Evolutionary conservation across 1,140 invertebrate species (phyloP), one percentile per base, ranked within the genome.

Genomic region (Dinothrombium tinctorium): DNA sequence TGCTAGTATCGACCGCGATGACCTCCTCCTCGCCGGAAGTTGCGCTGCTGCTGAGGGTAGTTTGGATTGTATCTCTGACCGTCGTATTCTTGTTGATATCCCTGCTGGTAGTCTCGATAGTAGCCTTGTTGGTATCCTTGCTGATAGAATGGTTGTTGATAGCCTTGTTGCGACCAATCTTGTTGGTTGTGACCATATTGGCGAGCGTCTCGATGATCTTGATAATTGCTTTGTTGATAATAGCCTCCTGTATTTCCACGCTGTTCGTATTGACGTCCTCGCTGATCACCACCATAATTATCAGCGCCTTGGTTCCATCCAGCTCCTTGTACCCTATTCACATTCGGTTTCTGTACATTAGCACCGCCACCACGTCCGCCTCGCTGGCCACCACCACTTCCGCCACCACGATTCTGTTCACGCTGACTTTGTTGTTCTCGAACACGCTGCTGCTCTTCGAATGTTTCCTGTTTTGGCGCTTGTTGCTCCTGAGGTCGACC

Each of bases 401-500:
- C 15, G 3, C 28, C 28, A 29, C 15, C 28, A 15, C 28, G 28
- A 29, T 15, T 29, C 2, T 29, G 11, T 29, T 29, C 15, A 3
- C 15, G 33, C 12, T 19, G 33, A 21, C n/a, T 36, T 5, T 20
- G 21, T 37, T 25, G 23, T 37, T 23, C 7, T 24, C 36, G 3
- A 7, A 19, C 22, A 37, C 26, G n/a, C 26, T 17, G 21, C 1
- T 37, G 21, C 23, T 15, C 14, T 38, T 14, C 2, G 14, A 25
- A 15, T 2, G 24, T 43, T 24, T 43, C 44, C 23, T 46, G 36
- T 4, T n/a, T 4, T 5, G 41, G 41, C 14, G 17, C 7, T 7
- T 17, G n/a, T 12, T 43, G 36, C 25, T 46, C 45, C 11, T 37
- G 3, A 3, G 45, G 35, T 19, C 45, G 25, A n/a, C 45, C 45